phyloP scores from a whole-genome alignment of 2,888 invertebrate genomes.

The Diarsia mendica region DNA sequence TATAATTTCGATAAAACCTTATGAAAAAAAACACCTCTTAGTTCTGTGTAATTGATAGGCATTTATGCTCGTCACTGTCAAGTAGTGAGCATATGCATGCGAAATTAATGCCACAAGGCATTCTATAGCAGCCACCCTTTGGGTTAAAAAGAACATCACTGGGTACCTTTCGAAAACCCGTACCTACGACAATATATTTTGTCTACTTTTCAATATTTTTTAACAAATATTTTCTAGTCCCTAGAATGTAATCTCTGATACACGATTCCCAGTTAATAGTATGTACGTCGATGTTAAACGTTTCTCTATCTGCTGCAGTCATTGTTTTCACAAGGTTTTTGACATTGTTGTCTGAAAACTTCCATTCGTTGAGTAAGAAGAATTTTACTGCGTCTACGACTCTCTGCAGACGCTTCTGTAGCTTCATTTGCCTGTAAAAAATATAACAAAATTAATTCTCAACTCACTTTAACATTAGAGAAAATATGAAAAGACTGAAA shows the following conservation, averaged over 20 bases:
- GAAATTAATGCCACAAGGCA: neutral
- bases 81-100: neutral
- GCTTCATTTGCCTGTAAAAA: conserved; percentile 69
- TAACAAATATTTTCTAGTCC: conserved; percentile 58
- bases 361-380: conserved; percentile 64
- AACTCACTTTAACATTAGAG: no score
- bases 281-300: conserved; percentile 65
- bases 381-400: conserved; percentile 49
- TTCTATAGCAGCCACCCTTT: neutral
- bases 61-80: neutral
- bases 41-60: neutral
- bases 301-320: conserved; percentile 57
- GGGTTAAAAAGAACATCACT: neutral
- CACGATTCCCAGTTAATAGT: conserved; percentile 65
- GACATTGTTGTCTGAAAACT: conserved; percentile 64
- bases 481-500: neutral
- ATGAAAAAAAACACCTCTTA: neutral
- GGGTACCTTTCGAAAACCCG: neutral
- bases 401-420: conserved; percentile 62
- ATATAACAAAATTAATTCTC: neutral
- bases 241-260: conserved; percentile 61
- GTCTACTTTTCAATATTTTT: conserved; percentile 39
- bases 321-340: conserved; percentile 50
- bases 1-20: neutral
- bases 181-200: neutral